These are phyloP conservation scores for Helicoverpa armigera DNA, from an alignment of 1,140 invertebrate species.

Conservation along the genomic window DNA sequence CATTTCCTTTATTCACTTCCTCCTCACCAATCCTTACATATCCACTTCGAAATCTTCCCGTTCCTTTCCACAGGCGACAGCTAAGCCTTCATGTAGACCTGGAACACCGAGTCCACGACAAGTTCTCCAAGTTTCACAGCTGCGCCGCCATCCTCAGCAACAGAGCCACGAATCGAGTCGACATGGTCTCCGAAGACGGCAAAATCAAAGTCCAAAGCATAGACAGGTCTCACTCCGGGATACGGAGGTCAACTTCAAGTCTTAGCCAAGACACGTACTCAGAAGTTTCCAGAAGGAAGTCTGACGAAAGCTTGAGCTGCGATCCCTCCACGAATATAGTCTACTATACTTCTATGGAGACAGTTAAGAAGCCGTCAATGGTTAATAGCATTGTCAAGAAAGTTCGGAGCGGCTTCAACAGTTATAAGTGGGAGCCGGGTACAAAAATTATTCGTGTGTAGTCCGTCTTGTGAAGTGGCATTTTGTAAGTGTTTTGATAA, in stretches of 20 bases:
- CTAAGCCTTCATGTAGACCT: constrained; percentile 68
- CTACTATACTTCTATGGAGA: constrained; percentile 69
- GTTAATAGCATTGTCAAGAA: constrained; percentile 56
- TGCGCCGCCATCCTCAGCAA: constrained; percentile 67
- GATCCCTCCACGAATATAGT: constrained; percentile 74
- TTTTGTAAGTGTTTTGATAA: constrained; percentile 45
- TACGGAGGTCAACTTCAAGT: constrained; percentile 17
- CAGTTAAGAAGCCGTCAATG: constrained; percentile 61
- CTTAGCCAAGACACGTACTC: constrained; percentile 38
- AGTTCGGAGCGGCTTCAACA: constrained; percentile 57
- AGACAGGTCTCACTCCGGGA: constrained; percentile 18
- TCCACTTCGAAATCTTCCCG: too few relatives aligned
- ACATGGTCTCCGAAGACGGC: constrained; percentile 56
- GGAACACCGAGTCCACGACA: constrained; percentile 65
- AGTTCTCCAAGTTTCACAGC: constrained; percentile 72
- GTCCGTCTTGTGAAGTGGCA: constrained; percentile 43
- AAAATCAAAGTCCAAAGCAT: constrained; percentile 52
- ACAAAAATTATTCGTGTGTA: constrained; percentile 70
- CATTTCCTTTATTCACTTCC: too few relatives aligned
- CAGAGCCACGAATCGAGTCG: constrained; percentile 2
- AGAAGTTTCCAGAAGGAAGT: constrained; percentile 51
- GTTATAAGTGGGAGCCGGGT: constrained; percentile 77
- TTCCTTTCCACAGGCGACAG: constrained; percentile 70
- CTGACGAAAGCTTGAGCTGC: constrained; percentile 57
- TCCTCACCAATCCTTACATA: too few relatives aligned